A percentile compares a stretch with the other conserved stretches of the same genome.
phyloP scores from a whole-genome alignment of 2,113 vertebrate species.

The Microcebus griseorufus region DNA sequence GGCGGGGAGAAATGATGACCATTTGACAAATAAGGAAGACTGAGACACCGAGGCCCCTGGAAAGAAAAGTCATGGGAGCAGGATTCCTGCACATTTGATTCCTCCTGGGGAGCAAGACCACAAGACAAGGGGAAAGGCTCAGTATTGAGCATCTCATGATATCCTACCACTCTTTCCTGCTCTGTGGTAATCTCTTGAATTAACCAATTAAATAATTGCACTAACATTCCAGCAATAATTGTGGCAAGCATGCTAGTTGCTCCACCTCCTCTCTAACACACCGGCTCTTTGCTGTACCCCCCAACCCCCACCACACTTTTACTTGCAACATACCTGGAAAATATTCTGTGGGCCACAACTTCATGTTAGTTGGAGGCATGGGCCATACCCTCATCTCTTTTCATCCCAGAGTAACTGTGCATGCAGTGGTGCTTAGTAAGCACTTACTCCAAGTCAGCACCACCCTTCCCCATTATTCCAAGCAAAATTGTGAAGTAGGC shows the following conservation, averaged over 20 bases:
- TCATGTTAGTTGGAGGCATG: not conserved
- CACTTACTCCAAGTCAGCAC: not conserved
- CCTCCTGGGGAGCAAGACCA: not conserved
- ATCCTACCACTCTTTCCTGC: not conserved
- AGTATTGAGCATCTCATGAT: accelerated
- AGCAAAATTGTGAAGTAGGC: not conserved
- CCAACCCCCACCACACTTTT: too few relatives aligned
- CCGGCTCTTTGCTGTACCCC: not conserved
- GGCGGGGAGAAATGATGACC: not conserved
- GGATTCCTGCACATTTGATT: not conserved
- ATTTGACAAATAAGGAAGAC: not conserved
- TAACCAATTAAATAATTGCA: not conserved
- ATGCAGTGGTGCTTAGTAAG: not conserved
- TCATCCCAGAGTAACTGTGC: not conserved
- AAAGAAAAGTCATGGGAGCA: not conserved
- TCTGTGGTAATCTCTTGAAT: not conserved
- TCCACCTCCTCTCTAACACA: not conserved
- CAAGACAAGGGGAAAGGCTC: not conserved
- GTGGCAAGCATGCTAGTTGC: not conserved
- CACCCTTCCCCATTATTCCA: not conserved
- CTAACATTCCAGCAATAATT: not conserved
- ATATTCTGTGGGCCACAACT: not conserved
- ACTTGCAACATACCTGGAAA: not conserved
- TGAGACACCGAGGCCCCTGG: not conserved
- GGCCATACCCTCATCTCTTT: not conserved